A percentile compares a stretch with the other conserved stretches of the same genome.
Evolutionary conservation across 2,113 vertebrate genomes (phyloP).

Genomic region (Hippocampus abdominalis): DNA sequence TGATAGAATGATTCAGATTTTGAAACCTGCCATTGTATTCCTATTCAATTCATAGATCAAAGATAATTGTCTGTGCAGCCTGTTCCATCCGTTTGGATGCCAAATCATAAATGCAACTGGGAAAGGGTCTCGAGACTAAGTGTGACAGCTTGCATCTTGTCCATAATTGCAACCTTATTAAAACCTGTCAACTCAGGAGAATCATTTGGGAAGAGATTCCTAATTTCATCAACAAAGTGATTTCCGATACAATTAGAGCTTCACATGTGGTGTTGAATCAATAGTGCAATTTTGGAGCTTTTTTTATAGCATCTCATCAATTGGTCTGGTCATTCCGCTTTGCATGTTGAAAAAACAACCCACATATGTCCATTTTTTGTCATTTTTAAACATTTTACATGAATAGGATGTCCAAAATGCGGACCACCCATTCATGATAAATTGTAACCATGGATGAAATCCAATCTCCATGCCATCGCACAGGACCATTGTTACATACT

Average conservation of each 20-base stretch:
- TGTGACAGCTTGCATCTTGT: constrained; percentile 31
- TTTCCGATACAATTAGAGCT: constrained; percentile 35
- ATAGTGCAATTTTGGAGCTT: constrained; percentile 44
- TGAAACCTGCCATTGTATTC: not conserved
- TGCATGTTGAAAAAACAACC: constrained; percentile 9
- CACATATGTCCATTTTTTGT: too few relatives aligned
- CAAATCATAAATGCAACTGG: constrained; percentile 30
- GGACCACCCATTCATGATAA: too few relatives aligned
- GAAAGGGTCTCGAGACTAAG: constrained; percentile 30
- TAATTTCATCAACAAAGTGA: constrained; percentile 32
- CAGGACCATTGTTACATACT: not conserved
- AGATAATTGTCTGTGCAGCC: not conserved
- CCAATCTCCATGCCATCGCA: not conserved
- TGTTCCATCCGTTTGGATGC: constrained; percentile 23
- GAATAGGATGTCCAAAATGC: too few relatives aligned
- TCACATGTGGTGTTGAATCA: constrained; percentile 34
- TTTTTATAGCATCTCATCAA: constrained; percentile 43
- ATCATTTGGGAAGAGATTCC: constrained; percentile 35
- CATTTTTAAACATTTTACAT: too few relatives aligned
- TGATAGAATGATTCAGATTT: not conserved
- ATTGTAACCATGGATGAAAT: not conserved
- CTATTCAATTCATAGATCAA: not conserved
- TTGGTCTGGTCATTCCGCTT: constrained; percentile 26
- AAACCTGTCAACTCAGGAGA: constrained; percentile 41
- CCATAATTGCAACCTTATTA: constrained; percentile 51